A percentile compares a stretch with the other conserved stretches of the same genome.
phyloP scores from a whole-genome alignment of 2,888 invertebrate species.

The Sturmia bella region DNA sequence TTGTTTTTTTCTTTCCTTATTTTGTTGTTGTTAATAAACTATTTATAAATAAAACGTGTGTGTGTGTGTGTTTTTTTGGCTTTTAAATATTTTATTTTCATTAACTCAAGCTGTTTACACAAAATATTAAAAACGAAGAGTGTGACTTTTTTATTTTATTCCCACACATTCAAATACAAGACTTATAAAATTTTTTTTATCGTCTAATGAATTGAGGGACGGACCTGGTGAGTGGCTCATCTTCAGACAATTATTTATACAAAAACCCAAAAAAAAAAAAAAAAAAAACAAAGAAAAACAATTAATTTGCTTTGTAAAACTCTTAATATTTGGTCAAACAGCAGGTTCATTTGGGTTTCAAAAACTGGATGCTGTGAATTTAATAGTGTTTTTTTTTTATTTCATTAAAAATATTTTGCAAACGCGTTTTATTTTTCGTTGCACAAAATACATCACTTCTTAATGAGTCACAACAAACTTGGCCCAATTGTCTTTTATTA shows the following conservation, averaged over 20 bases:
- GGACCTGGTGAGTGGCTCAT: constrained; percentile 6
- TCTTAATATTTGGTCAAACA: constrained; percentile 45
- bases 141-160: constrained; percentile 69
- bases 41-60: constrained; percentile 36
- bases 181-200: too few species aligned
- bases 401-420: constrained; percentile 45
- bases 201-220: constrained; percentile 57
- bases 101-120: constrained; percentile 68
- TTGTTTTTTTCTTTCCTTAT: constrained; percentile 26
- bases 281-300: constrained; percentile 20
- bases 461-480: constrained; percentile 46
- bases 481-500: constrained; percentile 25
- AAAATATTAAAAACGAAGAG: constrained; percentile 46
- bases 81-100: constrained; percentile 68
- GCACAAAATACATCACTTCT: constrained; percentile 33
- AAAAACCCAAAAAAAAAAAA: constrained; percentile 5
- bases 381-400: constrained; percentile 54
- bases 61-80: constrained; percentile 41
- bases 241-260: constrained; percentile 37
- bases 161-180: constrained; percentile 52
- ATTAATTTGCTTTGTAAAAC: constrained; percentile 10
- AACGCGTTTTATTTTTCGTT: too few species aligned
- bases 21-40: constrained; percentile 55
- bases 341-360: constrained; percentile 45
- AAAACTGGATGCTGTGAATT: constrained; percentile 64